These are phyloP conservation scores for Nomia melanderi DNA, from an alignment of 1,140 invertebrate genomes.

Conservation along the genomic window DNA sequence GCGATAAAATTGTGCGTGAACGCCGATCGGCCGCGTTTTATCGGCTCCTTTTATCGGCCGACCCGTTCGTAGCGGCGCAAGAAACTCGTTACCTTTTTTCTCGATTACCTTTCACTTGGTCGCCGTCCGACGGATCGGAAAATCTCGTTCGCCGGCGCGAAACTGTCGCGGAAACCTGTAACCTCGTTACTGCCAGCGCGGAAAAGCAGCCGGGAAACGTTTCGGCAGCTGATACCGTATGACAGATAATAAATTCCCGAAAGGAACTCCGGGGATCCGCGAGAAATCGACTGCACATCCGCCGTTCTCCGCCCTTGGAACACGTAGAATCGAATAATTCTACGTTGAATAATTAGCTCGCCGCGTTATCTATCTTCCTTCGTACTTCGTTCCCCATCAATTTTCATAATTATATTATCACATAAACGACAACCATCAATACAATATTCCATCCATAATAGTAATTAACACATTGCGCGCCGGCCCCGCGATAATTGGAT, in stretches of 20 bases:
- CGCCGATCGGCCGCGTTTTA: conserved; percentile 26
- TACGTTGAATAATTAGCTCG: too few relatives aligned
- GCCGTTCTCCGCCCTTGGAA: too few relatives aligned
- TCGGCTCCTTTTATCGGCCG: background rate
- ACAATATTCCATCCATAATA: too few relatives aligned
- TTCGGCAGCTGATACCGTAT: background rate
- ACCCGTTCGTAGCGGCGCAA: background rate
- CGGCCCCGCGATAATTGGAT: too few relatives aligned
- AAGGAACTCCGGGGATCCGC: background rate
- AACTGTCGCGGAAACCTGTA: conserved; percentile 41
- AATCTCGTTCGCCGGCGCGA: conserved; percentile 32
- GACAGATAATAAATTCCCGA: background rate
- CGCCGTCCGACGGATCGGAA: conserved; percentile 25
- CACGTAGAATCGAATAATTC: too few relatives aligned
- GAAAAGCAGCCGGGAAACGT: conserved; percentile 1
- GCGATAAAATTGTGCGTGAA: conserved; percentile 34
- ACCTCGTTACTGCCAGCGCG: conserved; percentile 13
- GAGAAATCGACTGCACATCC: too few relatives aligned
- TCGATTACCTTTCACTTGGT: conserved; percentile 49
- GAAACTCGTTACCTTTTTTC: conserved; percentile 39
- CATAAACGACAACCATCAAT: too few relatives aligned
- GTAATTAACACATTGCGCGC: too few relatives aligned
- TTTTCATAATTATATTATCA: too few relatives aligned
- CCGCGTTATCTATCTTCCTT: too few relatives aligned
- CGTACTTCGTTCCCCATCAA: too few relatives aligned